Conservation (phyloP, 2,888 invertebrate species). For the Bombyx huttoni region DNA sequence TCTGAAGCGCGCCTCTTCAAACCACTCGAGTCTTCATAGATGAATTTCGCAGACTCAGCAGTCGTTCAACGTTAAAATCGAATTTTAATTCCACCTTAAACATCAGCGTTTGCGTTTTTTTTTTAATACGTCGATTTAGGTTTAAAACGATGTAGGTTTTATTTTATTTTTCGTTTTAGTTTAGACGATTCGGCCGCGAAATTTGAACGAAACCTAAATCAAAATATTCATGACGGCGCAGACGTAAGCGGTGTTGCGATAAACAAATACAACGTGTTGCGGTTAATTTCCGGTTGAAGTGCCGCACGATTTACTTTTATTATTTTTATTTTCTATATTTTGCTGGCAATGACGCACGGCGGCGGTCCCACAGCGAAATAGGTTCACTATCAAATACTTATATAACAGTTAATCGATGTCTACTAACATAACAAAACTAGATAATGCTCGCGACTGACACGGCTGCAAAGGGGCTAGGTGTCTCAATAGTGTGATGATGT, state of each 20-base stretch:
- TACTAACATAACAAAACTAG: slow-evolving; percentile 65
- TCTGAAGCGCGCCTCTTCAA: slow-evolving; percentile 36
- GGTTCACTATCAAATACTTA: slow-evolving; percentile 36
- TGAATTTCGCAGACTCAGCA: slow-evolving; percentile 45
- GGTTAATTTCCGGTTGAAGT: slow-evolving; percentile 50
- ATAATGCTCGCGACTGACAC: slow-evolving; percentile 49
- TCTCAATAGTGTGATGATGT: slow-evolving; percentile 48
- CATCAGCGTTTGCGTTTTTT: too few relatives aligned
- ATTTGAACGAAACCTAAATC: slow-evolving; percentile 28
- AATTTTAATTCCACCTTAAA: not conserved
- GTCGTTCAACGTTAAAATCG: slow-evolving; percentile 1
- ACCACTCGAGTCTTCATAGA: slow-evolving; percentile 55
- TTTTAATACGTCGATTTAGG: not conserved
- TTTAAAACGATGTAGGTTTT: not conserved
- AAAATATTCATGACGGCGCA: slow-evolving; percentile 24
- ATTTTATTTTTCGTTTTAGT: too few relatives aligned
- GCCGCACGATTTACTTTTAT: slow-evolving; percentile 39
- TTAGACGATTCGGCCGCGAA: slow-evolving; percentile 24
- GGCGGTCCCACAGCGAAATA: slow-evolving; percentile 43
- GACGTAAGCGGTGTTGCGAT: slow-evolving; percentile 13
- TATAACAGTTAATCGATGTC: slow-evolving; percentile 62
- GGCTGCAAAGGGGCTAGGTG: slow-evolving; percentile 63
- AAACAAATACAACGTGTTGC: slow-evolving; percentile 18
- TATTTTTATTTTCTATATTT: slow-evolving; percentile 33
- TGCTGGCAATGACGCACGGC: slow-evolving; percentile 59